Evolutionary conservation across 1,140 invertebrate genomes (phyloP).

Genomic region (Apis florea): DNA sequence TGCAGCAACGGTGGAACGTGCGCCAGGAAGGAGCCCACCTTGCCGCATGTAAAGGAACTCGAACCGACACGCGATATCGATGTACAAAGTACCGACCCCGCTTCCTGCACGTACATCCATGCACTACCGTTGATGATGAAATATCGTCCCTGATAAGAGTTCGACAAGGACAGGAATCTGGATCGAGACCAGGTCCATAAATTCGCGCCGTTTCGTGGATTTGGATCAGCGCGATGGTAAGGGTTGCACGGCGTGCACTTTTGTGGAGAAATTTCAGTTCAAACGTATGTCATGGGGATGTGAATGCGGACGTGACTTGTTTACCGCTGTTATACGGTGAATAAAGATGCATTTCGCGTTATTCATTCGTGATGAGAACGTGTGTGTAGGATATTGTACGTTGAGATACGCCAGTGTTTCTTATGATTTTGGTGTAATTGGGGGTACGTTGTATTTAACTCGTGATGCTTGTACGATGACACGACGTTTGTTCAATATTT

Average conservation of each 20-base stretch:
- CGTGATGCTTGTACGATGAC: too few relatives aligned
- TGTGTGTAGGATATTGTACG: too few relatives aligned
- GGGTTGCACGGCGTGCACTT: background rate
- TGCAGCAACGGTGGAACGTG: slow-evolving; percentile 25
- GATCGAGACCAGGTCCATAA: background rate
- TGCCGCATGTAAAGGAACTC: slow-evolving; percentile 42
- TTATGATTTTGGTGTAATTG: background rate
- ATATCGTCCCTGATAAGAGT: background rate
- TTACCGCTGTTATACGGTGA: background rate
- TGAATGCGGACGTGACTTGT: background rate
- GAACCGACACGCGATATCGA: slow-evolving; percentile 45
- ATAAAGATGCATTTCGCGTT: background rate
- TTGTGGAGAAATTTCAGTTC: background rate
- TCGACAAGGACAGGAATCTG: background rate
- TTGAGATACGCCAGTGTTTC: background rate
- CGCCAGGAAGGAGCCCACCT: slow-evolving; percentile 15
- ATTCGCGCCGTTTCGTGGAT: background rate
- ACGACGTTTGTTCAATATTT: too few relatives aligned
- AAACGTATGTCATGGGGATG: background rate
- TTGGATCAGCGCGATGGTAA: too few relatives aligned
- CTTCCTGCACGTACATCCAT: background rate
- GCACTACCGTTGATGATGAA: background rate
- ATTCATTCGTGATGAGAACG: background rate
- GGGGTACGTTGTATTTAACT: too few relatives aligned
- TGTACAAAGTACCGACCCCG: background rate